Evolutionary conservation across 2,888 invertebrate genomes (phyloP), one percentile per base, ranked within the genome.

Genomic region (Conistra vaccinii): DNA sequence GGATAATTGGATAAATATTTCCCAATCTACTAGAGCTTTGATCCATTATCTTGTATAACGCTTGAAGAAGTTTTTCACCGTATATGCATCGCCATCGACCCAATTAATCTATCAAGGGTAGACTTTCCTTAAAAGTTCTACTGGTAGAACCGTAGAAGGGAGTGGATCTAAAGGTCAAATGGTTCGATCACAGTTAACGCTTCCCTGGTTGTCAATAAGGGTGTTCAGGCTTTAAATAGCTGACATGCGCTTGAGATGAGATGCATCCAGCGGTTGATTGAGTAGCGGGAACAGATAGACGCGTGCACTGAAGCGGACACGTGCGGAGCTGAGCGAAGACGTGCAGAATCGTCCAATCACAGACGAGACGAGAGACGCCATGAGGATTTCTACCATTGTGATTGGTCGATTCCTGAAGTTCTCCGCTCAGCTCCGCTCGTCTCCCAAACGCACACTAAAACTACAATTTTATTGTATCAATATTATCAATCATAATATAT

Each of bases 161-260:
- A 29, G 32, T n/a, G 20, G 26, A 48, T 62, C n/a, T 76, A 69
- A 80, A 85, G 70, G 76, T 69, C 81, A 69, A 60, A 42, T 42
- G 35, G 55, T 65, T 76, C 45, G 57, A 65, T 58, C 70, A 81
- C 76, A 71, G 63, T 85, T 83, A 14, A 83, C 35, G 73, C 66
- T 76, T 60, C 72, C 20, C 5, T 61, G 62, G 7, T 20, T 55
- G 26, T 72, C n/a, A 48, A 66, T 58, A 20, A 7, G 53, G 29
- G 58, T 7, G 17, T 4, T 9, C 10, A 35, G 23, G 63, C 73
- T 76, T 70, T 80, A 72, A 51, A 65, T 73, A 75, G 23, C 58
- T 62, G 17, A 9, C 35, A 29, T 57, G 65, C 45, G 71, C 71
- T 69, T 68, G 39, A 69, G 42, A 58, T 63, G 35, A 63, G 29